Conservation (phyloP, 2,113 vertebrate genomes). For the Mystacornis crossleyi region DNA sequence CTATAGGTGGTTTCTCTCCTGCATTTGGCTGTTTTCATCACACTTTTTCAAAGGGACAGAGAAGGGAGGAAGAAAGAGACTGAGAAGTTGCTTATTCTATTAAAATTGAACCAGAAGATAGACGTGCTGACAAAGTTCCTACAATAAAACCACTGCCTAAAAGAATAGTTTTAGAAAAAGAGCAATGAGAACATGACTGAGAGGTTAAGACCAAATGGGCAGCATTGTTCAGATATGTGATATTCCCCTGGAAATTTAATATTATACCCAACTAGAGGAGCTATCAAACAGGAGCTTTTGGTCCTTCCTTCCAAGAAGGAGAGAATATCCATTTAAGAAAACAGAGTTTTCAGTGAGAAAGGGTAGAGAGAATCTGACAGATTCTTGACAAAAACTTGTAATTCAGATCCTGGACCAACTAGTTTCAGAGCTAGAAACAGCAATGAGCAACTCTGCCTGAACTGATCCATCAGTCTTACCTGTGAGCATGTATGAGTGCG, state of each 20-base stretch:
- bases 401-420: neutral
- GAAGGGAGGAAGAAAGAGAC: neutral
- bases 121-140: neutral
- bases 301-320: neutral
- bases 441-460: neutral
- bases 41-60: neutral
- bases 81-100: neutral
- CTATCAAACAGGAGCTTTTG: neutral
- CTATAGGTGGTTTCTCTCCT: neutral
- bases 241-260: neutral
- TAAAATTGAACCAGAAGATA: neutral
- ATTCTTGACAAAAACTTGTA: neutral
- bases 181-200: neutral
- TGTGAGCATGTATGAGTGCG: constrained; percentile 88
- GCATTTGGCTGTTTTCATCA: neutral
- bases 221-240: neutral
- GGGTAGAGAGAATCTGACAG: neutral
- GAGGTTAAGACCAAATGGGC: neutral
- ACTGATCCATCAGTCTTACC: constrained; percentile 62
- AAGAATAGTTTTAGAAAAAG: neutral
- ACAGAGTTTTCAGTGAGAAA: neutral
- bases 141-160: neutral
- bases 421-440: neutral
- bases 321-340: neutral
- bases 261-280: neutral